Evolutionary conservation across 2,797 vertebrate species (phyloP), one percentile per base, ranked within the genome.

Genomic region (Myotis pilosus): DNA sequence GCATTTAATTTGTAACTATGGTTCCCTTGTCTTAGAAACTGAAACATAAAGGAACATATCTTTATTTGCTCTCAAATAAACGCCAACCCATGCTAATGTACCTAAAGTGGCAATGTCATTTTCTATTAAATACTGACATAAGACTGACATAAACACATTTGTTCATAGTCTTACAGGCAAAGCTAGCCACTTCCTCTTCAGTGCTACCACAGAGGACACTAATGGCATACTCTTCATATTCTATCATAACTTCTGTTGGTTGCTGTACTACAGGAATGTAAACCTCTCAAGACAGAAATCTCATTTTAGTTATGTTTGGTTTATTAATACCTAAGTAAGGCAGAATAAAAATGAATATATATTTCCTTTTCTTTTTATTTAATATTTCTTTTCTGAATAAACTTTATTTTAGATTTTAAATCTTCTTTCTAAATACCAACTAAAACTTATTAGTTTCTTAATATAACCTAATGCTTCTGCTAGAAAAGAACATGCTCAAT

Each of bases 1-100:
- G 15, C 47, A 91, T 85, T 87, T 96, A 93, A 94, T 88, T 96
- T 97, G 62, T 94, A 64, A 83, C 71, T 93, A 60, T 1, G 23
- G 6, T n/a, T 85, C 78, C 89, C 71, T 89, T 94, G n/a, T 76
- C 57, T 96, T 78, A 84, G 62, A 95, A 64, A 47, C 51, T 89
- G 62, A 86, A 95, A 92, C 60, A 60, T 84, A 92, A 96, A 94
- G n/a, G 5, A n/a, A 47, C 66, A 72, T 92, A 72, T 68, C 91
- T 95, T 71, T 76, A 84, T 79, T 92, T 75, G 30, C 85, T 64
- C 30, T 68, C 6, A 89, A 91, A 84, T 89, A 86, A 91, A 89
- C 41, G 17, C 7, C 22, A 84, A 80, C 12, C 17, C 3, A 51
- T 81, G 60, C 25, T 81, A 81, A 89, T 36, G 76, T 93, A 80